Evolutionary conservation across 2,113 vertebrate genomes (phyloP), one percentile per base, ranked within the genome.

Genomic region (Macaca mulatta): DNA sequence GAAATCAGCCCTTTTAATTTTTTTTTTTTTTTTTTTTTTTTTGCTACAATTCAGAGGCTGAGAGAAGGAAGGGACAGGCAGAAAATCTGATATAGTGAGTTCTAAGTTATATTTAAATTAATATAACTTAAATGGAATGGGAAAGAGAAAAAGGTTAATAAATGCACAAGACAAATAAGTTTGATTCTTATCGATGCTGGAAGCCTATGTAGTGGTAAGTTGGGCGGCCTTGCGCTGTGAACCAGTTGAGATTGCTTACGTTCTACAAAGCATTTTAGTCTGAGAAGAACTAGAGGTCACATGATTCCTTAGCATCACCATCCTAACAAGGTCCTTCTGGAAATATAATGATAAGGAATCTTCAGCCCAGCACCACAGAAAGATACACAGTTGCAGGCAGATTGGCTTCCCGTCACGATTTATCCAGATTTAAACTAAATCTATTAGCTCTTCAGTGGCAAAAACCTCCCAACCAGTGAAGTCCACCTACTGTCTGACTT

Each of bases 131-230:
- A 69, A 40, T 0, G 6, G 30, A 14, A 17, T 23, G 20, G 2
- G 6, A 72, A 64, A 32, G 22, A 38, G 43, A 81, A 77, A 18
- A 23, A 75, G 59, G 32, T n/a, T 64, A 57, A 43, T 50, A 27
- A 67, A 45, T 64, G 57, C 25, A 8, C 13, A 18, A 40, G 40
- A 83, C 52, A 80, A 45, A 18, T 55, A 50, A 16, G 5, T 61
- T 14, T 69, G 50, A 23, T 40, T 59, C 1, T 16, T 20, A 12
- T 2, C 12, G 9, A 38, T 38, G 30, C 14, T 14, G 9, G 20
- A 64, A 40, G 22, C 8, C 0, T 52, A 6, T 35, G 2, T 0
- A 8, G 25, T 18, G 7, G 2, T 45, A 5, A 30, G 32, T 20
- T 35, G 6, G n/a, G 40, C 25, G 59, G 27, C 13, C 2, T 9